Percentiles rank a stretch among this genome's conserved stretches.
phyloP scores from a whole-genome alignment of 2,113 vertebrate species.

The Paraplagusia blochii region DNA sequence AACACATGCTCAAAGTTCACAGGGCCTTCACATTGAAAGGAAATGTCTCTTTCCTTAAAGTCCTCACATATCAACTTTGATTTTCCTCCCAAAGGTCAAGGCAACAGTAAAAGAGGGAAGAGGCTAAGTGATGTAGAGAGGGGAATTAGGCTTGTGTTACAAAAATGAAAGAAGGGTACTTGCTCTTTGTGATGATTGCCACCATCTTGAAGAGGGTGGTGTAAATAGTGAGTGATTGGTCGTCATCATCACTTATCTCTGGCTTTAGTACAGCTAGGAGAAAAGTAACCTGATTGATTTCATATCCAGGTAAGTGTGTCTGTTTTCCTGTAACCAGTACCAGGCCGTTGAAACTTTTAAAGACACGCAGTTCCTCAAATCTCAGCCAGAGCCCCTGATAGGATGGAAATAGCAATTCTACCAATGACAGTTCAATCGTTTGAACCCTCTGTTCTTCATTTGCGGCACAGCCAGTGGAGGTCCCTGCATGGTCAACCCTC shows the following conservation, averaged over 20 bases:
- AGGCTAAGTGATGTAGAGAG: conserved; percentile 33
- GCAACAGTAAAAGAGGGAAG: conserved; percentile 34
- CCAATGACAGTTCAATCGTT: conserved; percentile 89
- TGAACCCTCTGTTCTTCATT: conserved; percentile 86
- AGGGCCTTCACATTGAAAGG: conserved; percentile 33
- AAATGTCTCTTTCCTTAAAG: conserved; percentile 58
- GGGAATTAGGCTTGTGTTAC: conserved; percentile 57
- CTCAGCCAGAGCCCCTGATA: conserved; percentile 67
- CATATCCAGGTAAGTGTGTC: conserved; percentile 78
- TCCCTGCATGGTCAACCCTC: conserved; percentile 78
- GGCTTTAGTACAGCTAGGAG: conserved; percentile 70
- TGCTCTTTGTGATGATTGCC: conserved; percentile 38
- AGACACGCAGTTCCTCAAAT: conserved; percentile 28
- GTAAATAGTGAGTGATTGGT: conserved; percentile 63
- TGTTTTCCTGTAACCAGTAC: conserved; percentile 71
- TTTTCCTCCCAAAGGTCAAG: conserved; percentile 48
- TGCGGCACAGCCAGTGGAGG: conserved; percentile 80
- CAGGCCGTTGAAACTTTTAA: conserved; percentile 73
- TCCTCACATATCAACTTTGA: conserved; percentile 52
- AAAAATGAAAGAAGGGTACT: conserved; percentile 43
- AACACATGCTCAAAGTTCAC: conserved; percentile 64
- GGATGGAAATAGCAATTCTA: conserved; percentile 76
- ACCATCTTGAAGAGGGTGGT: conserved; percentile 28
- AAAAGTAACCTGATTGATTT: conserved; percentile 80
- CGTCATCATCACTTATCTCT: conserved; percentile 74